Conservation (phyloP, 1,140 invertebrate genomes). For the Thaumetopoea pityocampa region DNA sequence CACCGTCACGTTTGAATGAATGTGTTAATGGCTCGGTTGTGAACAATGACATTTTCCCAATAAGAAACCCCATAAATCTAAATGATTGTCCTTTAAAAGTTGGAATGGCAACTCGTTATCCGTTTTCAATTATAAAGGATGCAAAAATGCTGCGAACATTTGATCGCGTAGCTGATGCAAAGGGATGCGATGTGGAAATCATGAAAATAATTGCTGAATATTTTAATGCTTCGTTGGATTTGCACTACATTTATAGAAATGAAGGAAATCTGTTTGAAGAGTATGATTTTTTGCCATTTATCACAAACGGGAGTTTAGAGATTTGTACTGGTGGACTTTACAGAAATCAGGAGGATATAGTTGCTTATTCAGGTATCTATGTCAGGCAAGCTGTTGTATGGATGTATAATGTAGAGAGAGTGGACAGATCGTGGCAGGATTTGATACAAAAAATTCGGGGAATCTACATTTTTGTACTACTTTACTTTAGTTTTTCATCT, state of each 20-base stretch:
- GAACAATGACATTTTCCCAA: conserved; percentile 26
- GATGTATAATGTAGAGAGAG: conserved; percentile 47
- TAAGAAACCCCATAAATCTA: conserved; percentile 32
- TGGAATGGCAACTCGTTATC: conserved; percentile 40
- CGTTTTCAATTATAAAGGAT: conserved; percentile 34
- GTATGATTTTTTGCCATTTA: conserved; percentile 29
- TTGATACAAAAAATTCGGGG: conserved; percentile 36
- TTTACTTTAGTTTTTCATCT: conserved; percentile 37
- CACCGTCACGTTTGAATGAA: conserved; percentile 22
- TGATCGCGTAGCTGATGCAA: conserved; percentile 22
- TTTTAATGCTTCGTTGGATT: conserved; percentile 39
- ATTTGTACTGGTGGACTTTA: conserved; percentile 52
- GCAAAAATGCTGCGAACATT: conserved; percentile 26
- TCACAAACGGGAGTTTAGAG: conserved; percentile 49
- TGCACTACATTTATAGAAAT: conserved; percentile 31
- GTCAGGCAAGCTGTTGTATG: conserved; percentile 41
- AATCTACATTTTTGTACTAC: conserved; percentile 47
- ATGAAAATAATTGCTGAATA: conserved; percentile 46
- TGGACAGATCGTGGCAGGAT: conserved; percentile 39
- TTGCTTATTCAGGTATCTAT: conserved; percentile 54
- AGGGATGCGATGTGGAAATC: conserved; percentile 47
- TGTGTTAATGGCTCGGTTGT: conserved; percentile 27
- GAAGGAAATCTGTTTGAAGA: conserved; percentile 35
- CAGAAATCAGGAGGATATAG: conserved; percentile 41
- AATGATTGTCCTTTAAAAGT: conserved; percentile 45